phyloP scores from a whole-genome alignment of 2,797 vertebrate species.

The Argya squamiceps region DNA sequence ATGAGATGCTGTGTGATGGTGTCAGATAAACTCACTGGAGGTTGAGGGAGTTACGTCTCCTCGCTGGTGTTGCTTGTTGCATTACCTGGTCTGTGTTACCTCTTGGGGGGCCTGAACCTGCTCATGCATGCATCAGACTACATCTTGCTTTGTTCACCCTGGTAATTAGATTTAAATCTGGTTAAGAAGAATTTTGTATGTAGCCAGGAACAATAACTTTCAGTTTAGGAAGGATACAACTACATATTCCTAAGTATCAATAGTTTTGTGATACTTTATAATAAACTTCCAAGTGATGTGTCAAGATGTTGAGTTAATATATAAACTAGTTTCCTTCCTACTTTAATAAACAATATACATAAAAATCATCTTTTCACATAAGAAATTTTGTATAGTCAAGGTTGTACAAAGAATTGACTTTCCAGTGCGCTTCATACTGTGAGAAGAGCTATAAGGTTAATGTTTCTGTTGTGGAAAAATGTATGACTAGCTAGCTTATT shows the following conservation, averaged over 20 bases:
- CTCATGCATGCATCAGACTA: neutral
- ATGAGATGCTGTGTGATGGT: neutral
- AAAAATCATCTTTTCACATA: neutral
- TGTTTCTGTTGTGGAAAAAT: neutral
- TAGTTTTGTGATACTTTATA: neutral
- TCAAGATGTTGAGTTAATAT: neutral
- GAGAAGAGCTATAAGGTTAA: neutral
- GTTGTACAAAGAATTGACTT: neutral
- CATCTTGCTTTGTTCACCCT: neutral
- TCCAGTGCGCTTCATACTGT: neutral
- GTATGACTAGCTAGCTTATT: neutral
- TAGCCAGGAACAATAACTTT: neutral
- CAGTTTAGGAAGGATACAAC: neutral
- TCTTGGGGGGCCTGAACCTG: neutral
- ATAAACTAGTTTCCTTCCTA: neutral
- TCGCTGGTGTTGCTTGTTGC: neutral
- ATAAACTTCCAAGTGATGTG: neutral
- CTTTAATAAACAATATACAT: neutral
- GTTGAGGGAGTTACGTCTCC: rapidly evolving
- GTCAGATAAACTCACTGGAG: neutral
- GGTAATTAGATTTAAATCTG: neutral
- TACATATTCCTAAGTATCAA: neutral
- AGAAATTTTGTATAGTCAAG: neutral
- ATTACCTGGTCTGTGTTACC: rapidly evolving
- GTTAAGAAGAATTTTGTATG: neutral